Evolutionary conservation across 2,888 invertebrate species (phyloP).

Genomic region (Cantharis rufa): DNA sequence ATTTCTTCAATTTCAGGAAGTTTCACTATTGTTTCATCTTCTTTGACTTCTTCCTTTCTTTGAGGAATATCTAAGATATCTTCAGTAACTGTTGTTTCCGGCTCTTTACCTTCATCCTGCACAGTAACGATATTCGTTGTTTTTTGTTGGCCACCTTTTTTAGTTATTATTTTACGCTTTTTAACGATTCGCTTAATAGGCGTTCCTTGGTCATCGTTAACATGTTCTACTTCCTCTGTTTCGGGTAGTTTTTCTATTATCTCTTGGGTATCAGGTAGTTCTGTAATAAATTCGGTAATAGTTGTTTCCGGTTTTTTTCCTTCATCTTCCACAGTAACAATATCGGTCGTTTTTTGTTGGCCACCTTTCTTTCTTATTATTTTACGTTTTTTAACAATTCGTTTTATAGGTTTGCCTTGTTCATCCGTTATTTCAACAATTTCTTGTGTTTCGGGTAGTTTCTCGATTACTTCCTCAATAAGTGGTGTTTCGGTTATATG

Average conservation of each 20-base stretch:
- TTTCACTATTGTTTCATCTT: conserved; percentile 43
- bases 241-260: conserved; percentile 40
- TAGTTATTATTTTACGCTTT: conserved; percentile 31
- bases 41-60: too few species aligned
- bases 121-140: conserved; percentile 50
- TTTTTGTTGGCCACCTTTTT: conserved; percentile 36
- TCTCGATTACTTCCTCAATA: conserved; percentile 23
- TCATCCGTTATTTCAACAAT: conserved; percentile 21
- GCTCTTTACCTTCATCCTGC: conserved; percentile 42
- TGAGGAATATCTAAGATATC: neutral
- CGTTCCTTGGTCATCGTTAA: conserved; percentile 22
- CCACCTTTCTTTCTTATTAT: conserved; percentile 49
- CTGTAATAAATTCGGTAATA: conserved; percentile 28
- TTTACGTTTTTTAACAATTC: conserved; percentile 46
- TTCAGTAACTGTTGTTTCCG: conserved; percentile 41
- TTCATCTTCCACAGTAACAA: conserved; percentile 31
- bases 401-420: conserved; percentile 31
- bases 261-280: conserved; percentile 37
- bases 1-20: conserved; percentile 42
- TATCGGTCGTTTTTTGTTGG: conserved; percentile 37
- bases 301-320: conserved; percentile 28
- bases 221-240: conserved; percentile 32
- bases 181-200: conserved; percentile 37
- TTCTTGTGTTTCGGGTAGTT: conserved; percentile 27
- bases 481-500: conserved; percentile 34